Percentiles rank a stretch among this genome's conserved stretches.
These are phyloP conservation scores for Chelmon rostratus DNA, from an alignment of 2,797 vertebrate genomes.

Conservation along the genomic window DNA sequence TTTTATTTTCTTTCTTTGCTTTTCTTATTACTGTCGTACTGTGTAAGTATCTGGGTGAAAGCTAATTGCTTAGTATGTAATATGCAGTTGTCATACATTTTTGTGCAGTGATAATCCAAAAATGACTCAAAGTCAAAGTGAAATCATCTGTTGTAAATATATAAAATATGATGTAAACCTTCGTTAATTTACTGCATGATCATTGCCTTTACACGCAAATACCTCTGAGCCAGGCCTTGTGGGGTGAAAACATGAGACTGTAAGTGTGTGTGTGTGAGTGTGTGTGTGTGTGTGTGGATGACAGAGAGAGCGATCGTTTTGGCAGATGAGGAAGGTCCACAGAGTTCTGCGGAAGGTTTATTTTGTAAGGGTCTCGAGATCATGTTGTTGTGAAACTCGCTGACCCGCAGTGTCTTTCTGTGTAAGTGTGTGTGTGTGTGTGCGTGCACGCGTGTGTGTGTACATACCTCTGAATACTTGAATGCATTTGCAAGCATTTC, in stretches of 20 bases:
- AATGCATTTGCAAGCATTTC: neutral
- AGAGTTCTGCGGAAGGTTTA: constrained; percentile 61
- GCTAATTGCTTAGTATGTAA: neutral
- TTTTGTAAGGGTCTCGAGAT: constrained; percentile 52
- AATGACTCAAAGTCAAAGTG: constrained; percentile 31
- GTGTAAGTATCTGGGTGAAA: neutral
- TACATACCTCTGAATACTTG: neutral
- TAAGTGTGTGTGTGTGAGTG: constrained; percentile 20
- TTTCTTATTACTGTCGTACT: neutral
- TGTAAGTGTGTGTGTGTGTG: neutral
- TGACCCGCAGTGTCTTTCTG: constrained; percentile 57
- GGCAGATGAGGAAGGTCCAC: constrained; percentile 52
- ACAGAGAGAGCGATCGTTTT: constrained; percentile 41
- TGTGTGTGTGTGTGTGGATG: neutral
- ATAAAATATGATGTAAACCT: constrained; percentile 46
- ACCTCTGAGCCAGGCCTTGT: constrained; percentile 38
- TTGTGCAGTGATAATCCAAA: constrained; percentile 23
- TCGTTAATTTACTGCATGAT: constrained; percentile 42
- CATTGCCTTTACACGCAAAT: constrained; percentile 24
- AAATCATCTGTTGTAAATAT: constrained; percentile 55
- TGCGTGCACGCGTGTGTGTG: constrained; percentile 1
- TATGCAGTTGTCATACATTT: constrained; percentile 14
- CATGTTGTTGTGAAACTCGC: constrained; percentile 58
- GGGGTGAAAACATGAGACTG: constrained; percentile 31
- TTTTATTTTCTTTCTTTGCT: neutral